These are phyloP conservation scores for Anastrepha ludens DNA, from an alignment of 1,140 invertebrate species.

Conservation along the genomic window DNA sequence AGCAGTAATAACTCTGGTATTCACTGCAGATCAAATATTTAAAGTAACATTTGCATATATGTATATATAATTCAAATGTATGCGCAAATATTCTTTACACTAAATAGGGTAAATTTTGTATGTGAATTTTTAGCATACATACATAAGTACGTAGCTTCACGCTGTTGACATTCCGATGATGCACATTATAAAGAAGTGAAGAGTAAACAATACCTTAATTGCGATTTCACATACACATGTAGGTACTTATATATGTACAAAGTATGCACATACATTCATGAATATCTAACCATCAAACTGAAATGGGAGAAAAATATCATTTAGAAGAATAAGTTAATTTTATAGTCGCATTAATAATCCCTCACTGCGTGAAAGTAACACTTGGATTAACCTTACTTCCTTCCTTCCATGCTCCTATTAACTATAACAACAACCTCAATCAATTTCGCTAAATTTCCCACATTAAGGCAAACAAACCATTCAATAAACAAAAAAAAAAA, in stretches of 20 bases:
- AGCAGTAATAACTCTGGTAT: no score
- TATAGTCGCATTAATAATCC: constrained; percentile 3
- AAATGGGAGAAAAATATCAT: background rate
- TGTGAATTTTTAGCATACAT: no score
- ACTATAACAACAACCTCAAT: constrained; percentile 36
- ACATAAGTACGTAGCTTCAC: no score
- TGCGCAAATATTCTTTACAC: no score
- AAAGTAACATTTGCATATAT: no score
- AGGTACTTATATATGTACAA: no score
- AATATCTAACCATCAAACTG: background rate
- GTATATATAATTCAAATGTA: no score
- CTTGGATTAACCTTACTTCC: constrained; percentile 17
- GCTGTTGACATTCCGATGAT: no score
- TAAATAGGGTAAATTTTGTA: no score
- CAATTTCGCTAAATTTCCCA: constrained; percentile 53
- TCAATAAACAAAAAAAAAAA: constrained; percentile 6
- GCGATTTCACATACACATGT: background rate
- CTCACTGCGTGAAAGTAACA: constrained; percentile 47
- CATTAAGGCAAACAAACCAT: constrained; percentile 51
- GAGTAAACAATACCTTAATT: background rate
- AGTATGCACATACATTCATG: background rate
- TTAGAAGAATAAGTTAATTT: constrained; percentile 8
- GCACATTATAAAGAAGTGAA: no score
- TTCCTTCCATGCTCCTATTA: background rate
- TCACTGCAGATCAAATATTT: no score